Conservation (phyloP, 92 coral and sea anemone genomes). For the Anthopleura xanthogrammica region DNA sequence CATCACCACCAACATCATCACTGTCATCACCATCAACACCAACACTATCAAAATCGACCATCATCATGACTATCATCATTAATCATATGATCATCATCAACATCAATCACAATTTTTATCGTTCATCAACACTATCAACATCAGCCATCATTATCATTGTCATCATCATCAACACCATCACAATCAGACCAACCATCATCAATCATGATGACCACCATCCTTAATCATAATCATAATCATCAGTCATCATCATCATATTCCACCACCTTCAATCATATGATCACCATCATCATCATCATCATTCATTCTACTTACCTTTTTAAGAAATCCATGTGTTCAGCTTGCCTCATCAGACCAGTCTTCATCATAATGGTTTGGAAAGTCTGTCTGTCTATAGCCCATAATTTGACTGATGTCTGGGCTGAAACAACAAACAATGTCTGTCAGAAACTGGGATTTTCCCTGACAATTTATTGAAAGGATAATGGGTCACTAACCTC, state of each 20-base stretch:
- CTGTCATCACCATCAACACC: not conserved
- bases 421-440: constrained; percentile 48
- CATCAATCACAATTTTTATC: no score
- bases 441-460: not conserved
- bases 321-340: constrained; percentile 90
- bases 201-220: no score
- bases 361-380: constrained; percentile 99
- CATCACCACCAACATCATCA: no score
- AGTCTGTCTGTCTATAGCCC: constrained; percentile 98
- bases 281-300: not conserved
- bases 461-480: not conserved
- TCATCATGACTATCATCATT: not conserved
- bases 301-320: constrained; percentile 56
- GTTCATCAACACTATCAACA: no score
- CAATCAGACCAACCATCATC: no score
- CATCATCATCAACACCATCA: no score
- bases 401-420: constrained; percentile 77
- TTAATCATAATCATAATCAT: no score
- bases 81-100: not conserved
- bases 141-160: no score
- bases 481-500: constrained; percentile 52
- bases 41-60: no score
- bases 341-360: constrained; percentile 93
- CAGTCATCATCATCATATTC: no score
- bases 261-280: no score